A percentile compares a stretch with the other conserved stretches of the same genome.
phyloP scores from a whole-genome alignment of 2,797 vertebrate species.

The Microctenopoma stevenorrisi region DNA sequence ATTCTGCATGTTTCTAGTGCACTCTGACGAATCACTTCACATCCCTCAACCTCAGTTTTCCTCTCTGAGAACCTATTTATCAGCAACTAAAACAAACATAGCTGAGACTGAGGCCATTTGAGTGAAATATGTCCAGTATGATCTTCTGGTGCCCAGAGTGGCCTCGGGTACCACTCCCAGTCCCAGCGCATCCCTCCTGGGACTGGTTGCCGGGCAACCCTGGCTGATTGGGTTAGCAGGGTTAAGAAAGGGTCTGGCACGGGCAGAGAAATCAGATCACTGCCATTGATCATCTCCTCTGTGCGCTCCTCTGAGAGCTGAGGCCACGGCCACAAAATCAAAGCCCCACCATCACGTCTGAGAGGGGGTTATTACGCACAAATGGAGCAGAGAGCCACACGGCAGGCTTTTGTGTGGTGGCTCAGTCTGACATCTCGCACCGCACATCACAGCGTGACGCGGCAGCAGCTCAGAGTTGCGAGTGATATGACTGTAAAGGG shows the following conservation, averaged over 20 bases:
- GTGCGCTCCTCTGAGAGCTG: slow-evolving; percentile 63
- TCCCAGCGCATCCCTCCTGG: slow-evolving; percentile 62
- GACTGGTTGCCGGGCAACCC: slow-evolving; percentile 79
- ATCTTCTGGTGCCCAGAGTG: slow-evolving; percentile 65
- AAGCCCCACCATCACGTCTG: slow-evolving; percentile 69
- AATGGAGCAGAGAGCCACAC: slow-evolving; percentile 34
- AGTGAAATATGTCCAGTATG: slow-evolving; percentile 75
- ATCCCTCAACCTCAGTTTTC: slow-evolving; percentile 40
- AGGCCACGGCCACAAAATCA: slow-evolving; percentile 67
- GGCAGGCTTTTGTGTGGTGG: slow-evolving; percentile 54
- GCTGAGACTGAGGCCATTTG: slow-evolving; percentile 60
- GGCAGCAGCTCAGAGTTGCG: slow-evolving; percentile 32
- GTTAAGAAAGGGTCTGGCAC: slow-evolving; percentile 76
- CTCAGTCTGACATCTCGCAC: slow-evolving; percentile 42
- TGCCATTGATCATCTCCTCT: slow-evolving; percentile 79
- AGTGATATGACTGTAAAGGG: slow-evolving; percentile 41
- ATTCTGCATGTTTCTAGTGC: background rate
- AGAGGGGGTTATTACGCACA: slow-evolving; percentile 58
- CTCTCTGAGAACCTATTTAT: slow-evolving; percentile 29
- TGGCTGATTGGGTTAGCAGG: slow-evolving; percentile 77
- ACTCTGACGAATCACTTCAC: slow-evolving; percentile 56
- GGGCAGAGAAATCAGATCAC: slow-evolving; percentile 78
- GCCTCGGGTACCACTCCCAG: slow-evolving; percentile 54
- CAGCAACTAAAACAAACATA: slow-evolving; percentile 40
- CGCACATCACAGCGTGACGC: slow-evolving; percentile 28